Base-by-base conservation (phyloP, 2,888 invertebrate genomes). In the Platycheirus albimanus region DNA sequence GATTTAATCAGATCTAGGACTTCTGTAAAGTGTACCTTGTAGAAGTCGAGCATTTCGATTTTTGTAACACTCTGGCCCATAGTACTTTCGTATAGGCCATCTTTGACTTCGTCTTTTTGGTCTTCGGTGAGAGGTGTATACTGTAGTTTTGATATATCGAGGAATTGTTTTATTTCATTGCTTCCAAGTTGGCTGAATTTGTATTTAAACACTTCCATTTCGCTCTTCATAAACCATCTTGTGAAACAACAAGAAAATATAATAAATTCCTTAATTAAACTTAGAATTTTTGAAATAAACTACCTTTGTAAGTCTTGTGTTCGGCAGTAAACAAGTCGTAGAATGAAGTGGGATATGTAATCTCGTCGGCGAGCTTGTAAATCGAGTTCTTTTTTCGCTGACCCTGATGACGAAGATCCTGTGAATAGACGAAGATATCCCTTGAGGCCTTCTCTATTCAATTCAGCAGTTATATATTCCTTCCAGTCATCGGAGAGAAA, bases 341-440 rank as follows among this genome's bases (percentile, higher is more conserved):
- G 92, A 86, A 99, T 96, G 89, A 96, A 99, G 90, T 99, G 99
- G 0, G 99, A 97, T 61, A 98, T 93, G 87, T 96, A 95, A 90
- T 99, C 99, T 81, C 94, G 93, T 33, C 93, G 93, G 69, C 96
- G 92, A 0, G 94, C 93, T 88, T 94, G 93, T 47, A 94, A 88
- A 87, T 95, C 94, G 1, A 91, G 88, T 80, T 95, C 94, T 11
- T 91, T 91, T 43, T 92, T 92, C 0, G 64, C 3, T 8, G n/a
- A n/a, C n/a, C n/a, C n/a, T n/a, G n/a, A n/a, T n/a, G n/a, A n/a
- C n/a, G 81, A 41, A 13, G 71, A 56, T 0, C 92, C 92, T 85
- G 93, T 92, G 83, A 95, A 92, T 17, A 95, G 90, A 85, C 93
- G 92, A 7, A 92, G 90, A 87, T 93, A 95, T 77, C 93, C 93